These are phyloP conservation scores for Scaptomyza graminum DNA, from an alignment of 1,140 invertebrate genomes.

Conservation along the genomic window DNA sequence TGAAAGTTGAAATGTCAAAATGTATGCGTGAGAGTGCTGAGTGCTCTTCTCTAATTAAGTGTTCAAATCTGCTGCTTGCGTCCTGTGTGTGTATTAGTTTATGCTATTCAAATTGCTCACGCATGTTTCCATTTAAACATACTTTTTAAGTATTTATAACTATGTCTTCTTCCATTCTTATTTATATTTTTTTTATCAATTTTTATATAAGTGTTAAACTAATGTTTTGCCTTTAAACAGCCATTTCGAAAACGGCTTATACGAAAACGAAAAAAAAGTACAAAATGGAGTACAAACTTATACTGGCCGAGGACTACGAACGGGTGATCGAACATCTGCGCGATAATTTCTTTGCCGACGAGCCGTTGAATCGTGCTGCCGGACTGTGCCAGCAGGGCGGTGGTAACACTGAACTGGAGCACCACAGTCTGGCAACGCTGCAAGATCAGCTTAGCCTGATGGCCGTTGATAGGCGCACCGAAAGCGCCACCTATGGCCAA, in stretches of 20 bases:
- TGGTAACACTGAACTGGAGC: conserved; percentile 88
- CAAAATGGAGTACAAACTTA: conserved; percentile 84
- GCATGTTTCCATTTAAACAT: not conserved
- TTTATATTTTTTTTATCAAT: too few relatives aligned
- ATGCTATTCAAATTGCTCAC: not conserved
- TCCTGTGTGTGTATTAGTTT: not conserved
- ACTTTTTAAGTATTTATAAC: not conserved
- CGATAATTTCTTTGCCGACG: conserved; percentile 90
- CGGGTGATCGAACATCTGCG: conserved; percentile 89
- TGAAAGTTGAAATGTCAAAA: conserved; percentile 16
- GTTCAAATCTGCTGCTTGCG: conserved; percentile 17
- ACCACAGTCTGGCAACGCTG: conserved; percentile 88
- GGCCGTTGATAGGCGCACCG: conserved; percentile 82
- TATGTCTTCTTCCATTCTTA: not conserved
- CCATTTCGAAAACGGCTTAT: not conserved
- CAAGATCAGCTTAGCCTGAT: conserved; percentile 90
- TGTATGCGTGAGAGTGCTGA: conserved; percentile 3
- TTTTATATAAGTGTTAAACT: not conserved
- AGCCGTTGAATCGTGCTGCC: conserved; percentile 91
- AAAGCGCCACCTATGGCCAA: conserved; percentile 73
- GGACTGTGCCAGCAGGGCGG: conserved; percentile 87
- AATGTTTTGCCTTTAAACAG: not conserved
- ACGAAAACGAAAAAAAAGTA: not conserved
- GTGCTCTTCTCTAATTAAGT: conserved; percentile 39
- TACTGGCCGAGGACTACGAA: conserved; percentile 85